Conservation (phyloP, 2,888 invertebrate genomes). For the Tryphoninae sp. region DNA sequence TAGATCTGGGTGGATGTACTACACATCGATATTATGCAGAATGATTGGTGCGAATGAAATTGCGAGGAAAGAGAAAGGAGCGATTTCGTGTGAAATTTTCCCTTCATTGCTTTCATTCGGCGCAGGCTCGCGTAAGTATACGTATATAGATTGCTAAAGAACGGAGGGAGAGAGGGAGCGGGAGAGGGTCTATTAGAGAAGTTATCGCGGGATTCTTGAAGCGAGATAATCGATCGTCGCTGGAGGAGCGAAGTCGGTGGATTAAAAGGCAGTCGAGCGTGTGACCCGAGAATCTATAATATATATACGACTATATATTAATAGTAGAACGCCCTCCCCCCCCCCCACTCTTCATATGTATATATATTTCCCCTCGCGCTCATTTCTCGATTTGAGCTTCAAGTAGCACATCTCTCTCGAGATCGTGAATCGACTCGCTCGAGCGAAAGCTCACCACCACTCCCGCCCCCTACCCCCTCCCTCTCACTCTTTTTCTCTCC, state of each 20-base stretch:
- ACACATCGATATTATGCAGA: slow-evolving; percentile 2
- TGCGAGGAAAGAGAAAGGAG: slow-evolving; percentile 11
- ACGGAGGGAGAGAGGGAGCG: not conserved
- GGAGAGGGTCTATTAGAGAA: slow-evolving; percentile 60
- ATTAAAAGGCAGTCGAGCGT: slow-evolving; percentile 67
- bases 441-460: slow-evolving; percentile 40
- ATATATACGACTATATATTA: slow-evolving; percentile 26
- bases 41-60: slow-evolving; percentile 20
- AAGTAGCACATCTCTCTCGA: slow-evolving; percentile 30
- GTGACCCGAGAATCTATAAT: slow-evolving; percentile 61
- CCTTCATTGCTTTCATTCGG: slow-evolving; percentile 50
- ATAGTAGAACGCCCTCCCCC: not conserved
- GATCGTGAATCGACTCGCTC: slow-evolving; percentile 55
- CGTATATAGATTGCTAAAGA: slow-evolving; percentile 16
- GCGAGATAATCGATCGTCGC: slow-evolving; percentile 65
- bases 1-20: not conserved
- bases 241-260: slow-evolving; percentile 58
- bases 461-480: no score
- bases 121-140: slow-evolving; percentile 50
- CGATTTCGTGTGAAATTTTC: slow-evolving; percentile 50
- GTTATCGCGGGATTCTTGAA: slow-evolving; percentile 64
- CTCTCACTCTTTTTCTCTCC: not conserved
- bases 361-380: slow-evolving; percentile 36
- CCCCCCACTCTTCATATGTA: not conserved
- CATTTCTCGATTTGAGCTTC: slow-evolving; percentile 59